These are phyloP conservation scores for Mixornis gularis DNA, from an alignment of 2,113 vertebrate genomes.

Conservation along the genomic window DNA sequence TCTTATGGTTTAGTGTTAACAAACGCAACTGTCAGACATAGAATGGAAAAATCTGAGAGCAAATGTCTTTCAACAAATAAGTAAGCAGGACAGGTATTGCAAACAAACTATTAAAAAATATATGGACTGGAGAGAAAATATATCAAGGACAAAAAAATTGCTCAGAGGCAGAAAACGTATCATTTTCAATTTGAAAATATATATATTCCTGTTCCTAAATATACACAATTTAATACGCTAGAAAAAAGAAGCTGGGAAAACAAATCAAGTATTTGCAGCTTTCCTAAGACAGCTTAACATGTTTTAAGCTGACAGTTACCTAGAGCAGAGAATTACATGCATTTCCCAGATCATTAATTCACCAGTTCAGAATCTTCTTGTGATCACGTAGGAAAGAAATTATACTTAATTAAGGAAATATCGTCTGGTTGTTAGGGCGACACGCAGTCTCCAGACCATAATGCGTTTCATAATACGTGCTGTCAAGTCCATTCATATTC, in stretches of 20 bases:
- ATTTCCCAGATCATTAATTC: conserved; percentile 26
- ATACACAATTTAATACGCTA: neutral
- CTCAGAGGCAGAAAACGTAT: neutral
- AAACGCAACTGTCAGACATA: neutral
- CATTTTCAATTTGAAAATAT: neutral
- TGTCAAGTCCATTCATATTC: conserved; percentile 30
- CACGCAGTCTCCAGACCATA: conserved; percentile 1
- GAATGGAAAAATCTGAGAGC: neutral
- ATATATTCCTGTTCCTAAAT: neutral
- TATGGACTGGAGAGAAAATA: neutral
- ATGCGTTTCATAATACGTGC: neutral
- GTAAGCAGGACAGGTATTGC: neutral
- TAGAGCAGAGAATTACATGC: neutral
- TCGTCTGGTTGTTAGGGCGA: conserved; percentile 22
- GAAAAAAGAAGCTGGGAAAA: neutral
- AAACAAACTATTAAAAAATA: conserved; percentile 1
- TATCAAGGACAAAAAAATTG: neutral
- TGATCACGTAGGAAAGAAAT: neutral
- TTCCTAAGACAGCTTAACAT: neutral
- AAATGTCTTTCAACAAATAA: neutral
- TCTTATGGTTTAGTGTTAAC: conserved; percentile 1
- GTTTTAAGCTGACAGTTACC: conserved; percentile 15
- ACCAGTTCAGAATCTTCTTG: conserved; percentile 19
- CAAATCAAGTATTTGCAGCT: neutral
- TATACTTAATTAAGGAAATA: conserved; percentile 50